Evolutionary conservation across 1,140 invertebrate species (phyloP), one percentile per base, ranked within the genome.

Genomic region (Marisa cornuarietis): DNA sequence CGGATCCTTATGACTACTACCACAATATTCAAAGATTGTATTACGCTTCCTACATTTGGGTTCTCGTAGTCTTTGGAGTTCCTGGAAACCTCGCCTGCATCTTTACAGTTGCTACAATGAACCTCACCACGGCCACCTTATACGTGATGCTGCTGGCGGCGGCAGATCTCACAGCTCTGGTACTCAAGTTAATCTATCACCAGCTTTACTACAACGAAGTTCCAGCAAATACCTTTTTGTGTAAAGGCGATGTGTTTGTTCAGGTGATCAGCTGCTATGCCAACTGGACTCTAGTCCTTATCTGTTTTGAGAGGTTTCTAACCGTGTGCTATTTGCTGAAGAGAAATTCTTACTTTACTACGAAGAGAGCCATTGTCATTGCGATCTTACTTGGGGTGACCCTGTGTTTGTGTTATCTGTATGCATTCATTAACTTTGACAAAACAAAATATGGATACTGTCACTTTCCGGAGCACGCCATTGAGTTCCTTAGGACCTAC

Each of bases 271-370:
- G 81, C 1, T 79, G 81, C 61, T 86, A 83, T 66, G 75, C 86
- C 16, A 87, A 85, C 61, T 87, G 86, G 86, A 80, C 85, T 49
- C 77, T 87, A 0, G 86, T 87, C 22, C 79, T 81, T 16, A 85
- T 87, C 82, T 84, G 83, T 16, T 62, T 83, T 5, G 86, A 87
- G 78, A 71, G 86, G 10, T 84, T 85, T 54, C 75, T 87, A 10
- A 82, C 86, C 6, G 79, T 87, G 16, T 82, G 76, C 76, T 86
- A 84, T 62, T 85, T 83, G 0, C 71, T 86, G 4, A 79, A 83
- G 68, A 82, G 85, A 6, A 81, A 78, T 31, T 24, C 52, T 31
- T 71, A 66, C n/a, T 81, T 69, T 54, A 76, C 66, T 20, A 71
- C 72, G 42, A 76, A 81, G 1, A 65, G 76, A 42, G 71, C 80